A percentile compares a stretch with the other conserved stretches of the same genome.
Conservation (phyloP, 1,140 invertebrate genomes). For the Drosophila equinoxialis region DNA sequence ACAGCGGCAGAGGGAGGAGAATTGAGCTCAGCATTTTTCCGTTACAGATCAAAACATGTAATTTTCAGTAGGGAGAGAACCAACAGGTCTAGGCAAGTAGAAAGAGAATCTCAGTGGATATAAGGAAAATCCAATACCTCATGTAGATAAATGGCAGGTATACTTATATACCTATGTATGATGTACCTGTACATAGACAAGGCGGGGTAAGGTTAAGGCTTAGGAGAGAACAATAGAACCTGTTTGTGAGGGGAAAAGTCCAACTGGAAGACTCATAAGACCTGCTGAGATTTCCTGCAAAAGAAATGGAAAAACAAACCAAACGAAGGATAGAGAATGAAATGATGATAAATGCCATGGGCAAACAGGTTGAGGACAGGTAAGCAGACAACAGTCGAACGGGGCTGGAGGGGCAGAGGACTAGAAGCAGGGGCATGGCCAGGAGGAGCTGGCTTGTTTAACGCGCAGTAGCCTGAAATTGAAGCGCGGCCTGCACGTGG, state of each 20-base stretch:
- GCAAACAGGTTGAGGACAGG: constrained; percentile 76
- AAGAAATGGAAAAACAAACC: constrained; percentile 73
- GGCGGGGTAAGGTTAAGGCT: constrained; percentile 17
- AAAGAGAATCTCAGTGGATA: constrained; percentile 56
- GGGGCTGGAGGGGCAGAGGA: neutral
- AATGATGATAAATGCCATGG: constrained; percentile 71
- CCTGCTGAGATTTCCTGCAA: constrained; percentile 70
- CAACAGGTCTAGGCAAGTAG: constrained; percentile 28
- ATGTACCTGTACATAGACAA: constrained; percentile 22
- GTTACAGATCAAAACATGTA: constrained; percentile 80
- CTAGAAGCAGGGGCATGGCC: constrained; percentile 1
- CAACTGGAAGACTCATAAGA: constrained; percentile 73
- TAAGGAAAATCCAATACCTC: constrained; percentile 73
- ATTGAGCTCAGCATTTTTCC: constrained; percentile 61
- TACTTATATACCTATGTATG: constrained; percentile 27
- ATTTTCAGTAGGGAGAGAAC: constrained; percentile 48
- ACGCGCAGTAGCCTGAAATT: constrained; percentile 57
- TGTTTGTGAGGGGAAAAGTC: constrained; percentile 75
- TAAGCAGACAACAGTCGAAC: constrained; percentile 27
- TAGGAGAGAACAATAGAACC: constrained; percentile 61
- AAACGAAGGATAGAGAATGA: constrained; percentile 41
- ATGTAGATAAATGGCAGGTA: constrained; percentile 29
- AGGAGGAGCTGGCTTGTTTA: constrained; percentile 18
- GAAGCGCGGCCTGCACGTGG: constrained; percentile 75
- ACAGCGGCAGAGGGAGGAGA: neutral